Conservation (phyloP, 2,888 invertebrate species). For the Lepas anatifera region DNA sequence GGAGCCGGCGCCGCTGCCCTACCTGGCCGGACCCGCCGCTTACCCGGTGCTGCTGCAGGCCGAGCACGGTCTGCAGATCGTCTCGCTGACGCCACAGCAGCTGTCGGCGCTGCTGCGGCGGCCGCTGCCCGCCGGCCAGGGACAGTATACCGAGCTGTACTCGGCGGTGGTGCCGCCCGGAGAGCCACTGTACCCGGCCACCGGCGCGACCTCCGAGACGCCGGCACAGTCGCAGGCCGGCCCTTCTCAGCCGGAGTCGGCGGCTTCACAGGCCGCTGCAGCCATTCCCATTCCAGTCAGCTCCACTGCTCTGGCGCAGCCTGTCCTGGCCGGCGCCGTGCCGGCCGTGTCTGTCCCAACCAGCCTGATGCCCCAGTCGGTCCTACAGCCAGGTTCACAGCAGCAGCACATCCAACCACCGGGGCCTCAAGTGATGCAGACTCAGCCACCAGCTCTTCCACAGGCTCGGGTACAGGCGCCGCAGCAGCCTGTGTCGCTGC, state of each 20-base stretch:
- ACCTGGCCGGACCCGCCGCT: not conserved
- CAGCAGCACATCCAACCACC: too few species aligned
- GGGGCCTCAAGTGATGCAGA: too few species aligned
- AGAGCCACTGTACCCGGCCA: too few species aligned
- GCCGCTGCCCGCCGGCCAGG: not conserved
- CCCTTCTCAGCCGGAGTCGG: not conserved
- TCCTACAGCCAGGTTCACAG: too few species aligned
- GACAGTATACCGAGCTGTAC: not conserved
- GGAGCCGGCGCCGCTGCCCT: not conserved
- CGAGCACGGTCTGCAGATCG: slow-evolving; percentile 1
- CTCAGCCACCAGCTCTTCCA: too few species aligned
- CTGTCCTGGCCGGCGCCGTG: too few species aligned
- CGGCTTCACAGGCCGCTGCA: not conserved
- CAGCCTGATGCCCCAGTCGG: too few species aligned
- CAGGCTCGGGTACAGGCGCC: too few species aligned
- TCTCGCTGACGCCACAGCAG: slow-evolving; percentile 5
- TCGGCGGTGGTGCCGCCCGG: not conserved
- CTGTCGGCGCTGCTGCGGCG: slow-evolving; percentile 1
- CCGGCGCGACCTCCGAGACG: too few species aligned
- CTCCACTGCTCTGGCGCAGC: too few species aligned
- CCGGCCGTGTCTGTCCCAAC: not conserved
- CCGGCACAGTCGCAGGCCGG: too few species aligned
- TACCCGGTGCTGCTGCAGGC: slow-evolving; percentile 2
- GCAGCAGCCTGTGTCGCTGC: too few species aligned
- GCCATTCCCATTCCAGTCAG: not conserved